Evolutionary conservation across 2,888 invertebrate genomes (phyloP), one percentile per base, ranked within the genome.

Genomic region (Sinelater perroti): DNA sequence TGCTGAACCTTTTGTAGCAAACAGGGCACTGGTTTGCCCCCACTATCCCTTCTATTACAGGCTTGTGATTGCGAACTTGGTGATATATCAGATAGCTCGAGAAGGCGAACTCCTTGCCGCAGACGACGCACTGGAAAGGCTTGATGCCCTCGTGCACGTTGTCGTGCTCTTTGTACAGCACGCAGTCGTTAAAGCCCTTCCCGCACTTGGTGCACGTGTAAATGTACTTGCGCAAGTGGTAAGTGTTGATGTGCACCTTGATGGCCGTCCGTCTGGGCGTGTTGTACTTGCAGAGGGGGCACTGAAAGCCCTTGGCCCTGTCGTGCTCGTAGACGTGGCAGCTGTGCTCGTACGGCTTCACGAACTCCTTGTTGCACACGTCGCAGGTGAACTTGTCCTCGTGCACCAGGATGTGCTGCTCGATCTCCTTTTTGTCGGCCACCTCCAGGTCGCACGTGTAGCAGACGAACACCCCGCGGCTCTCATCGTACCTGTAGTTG

Each of bases 171-270:
- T 80, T 79, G 53, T 80, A 81, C 64, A 81, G 78, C 30, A 80
- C 79, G 33, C 77, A 76, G 66, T 82, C 81, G 73, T 81, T 81
- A 60, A 83, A 83, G n/a, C 82, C 82, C 69, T 82, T 82, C 53
- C 80, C 79, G 67, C 83, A 83, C 5, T 78, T 78, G 42, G 80
- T 78, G 67, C 83, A 83, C 55, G 79, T 78, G 70, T 82, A 82
- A 54, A 79, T 79, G 59, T 79, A 77, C 40, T 75, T 73, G 24
- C 72, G 69, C 11, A 73, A 65, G 56, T 77, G 77, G 10, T 68
- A 70, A n/a, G 68, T 66, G 49, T 76, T 74, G 3, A 76, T 68
- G 59, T 77, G 76, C 1, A 68, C 68, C 11, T 68, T 60, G 20
- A 77, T 66, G 1, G 70, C 64, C 8, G 70, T 71, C 10, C 72